Conservation (phyloP, 1,140 invertebrate genomes). For the Brachionus rubens region DNA sequence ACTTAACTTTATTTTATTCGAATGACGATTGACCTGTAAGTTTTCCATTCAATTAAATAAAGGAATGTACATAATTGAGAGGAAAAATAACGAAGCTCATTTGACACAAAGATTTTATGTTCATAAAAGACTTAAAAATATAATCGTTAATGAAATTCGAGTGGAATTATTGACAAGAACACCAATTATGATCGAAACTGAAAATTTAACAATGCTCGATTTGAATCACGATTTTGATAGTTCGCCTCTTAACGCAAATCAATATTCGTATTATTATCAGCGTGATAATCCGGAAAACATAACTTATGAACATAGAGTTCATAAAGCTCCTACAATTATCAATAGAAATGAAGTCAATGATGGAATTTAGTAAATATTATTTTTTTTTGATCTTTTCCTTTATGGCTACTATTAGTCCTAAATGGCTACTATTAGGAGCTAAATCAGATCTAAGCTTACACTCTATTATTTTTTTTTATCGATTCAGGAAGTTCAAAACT, state of each 20-base stretch:
- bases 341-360: constrained; percentile 21
- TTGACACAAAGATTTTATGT: constrained; percentile 25
- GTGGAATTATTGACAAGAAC: constrained; percentile 10
- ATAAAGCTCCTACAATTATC: not conserved
- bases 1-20: not conserved
- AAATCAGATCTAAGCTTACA: too few species aligned
- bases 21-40: not conserved
- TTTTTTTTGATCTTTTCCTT: not conserved
- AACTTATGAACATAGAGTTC: constrained; percentile 1
- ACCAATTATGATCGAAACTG: constrained; percentile 5
- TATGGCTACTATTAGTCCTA: too few species aligned
- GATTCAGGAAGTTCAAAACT: too few species aligned
- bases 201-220: constrained; percentile 22
- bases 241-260: not conserved
- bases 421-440: too few species aligned
- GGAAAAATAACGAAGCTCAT: constrained; percentile 6
- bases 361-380: constrained; percentile 28
- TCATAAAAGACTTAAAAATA: constrained; percentile 18
- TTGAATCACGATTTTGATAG: not conserved
- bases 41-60: not conserved
- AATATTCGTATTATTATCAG: constrained; percentile 11
- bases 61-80: constrained; percentile 21
- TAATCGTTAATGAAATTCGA: constrained; percentile 34
- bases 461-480: too few species aligned
- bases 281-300: constrained; percentile 32